Conservation (phyloP, 2,797 vertebrate species). For the Fistularia commersonii region DNA sequence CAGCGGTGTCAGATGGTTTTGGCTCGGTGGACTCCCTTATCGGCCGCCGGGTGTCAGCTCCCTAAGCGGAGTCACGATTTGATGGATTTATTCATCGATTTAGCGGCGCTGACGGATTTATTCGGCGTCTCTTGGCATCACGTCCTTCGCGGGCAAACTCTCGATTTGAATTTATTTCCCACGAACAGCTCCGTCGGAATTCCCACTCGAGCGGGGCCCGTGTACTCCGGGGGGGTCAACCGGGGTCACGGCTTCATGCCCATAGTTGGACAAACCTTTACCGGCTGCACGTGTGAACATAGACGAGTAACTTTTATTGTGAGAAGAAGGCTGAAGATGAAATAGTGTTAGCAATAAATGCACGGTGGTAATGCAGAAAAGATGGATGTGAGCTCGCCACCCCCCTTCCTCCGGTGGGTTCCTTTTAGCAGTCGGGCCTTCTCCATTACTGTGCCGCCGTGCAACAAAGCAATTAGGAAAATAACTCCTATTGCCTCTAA, state of each 20-base stretch:
- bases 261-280: too few species aligned
- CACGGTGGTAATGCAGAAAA: conserved; percentile 9
- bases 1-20: not conserved
- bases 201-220: too few species aligned
- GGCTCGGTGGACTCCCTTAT: not conserved
- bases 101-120: not conserved
- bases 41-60: not conserved
- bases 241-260: too few species aligned
- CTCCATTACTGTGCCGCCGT: not conserved
- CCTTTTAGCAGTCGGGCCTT: conserved; percentile 4
- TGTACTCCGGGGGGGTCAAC: too few species aligned
- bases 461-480: conserved; percentile 25
- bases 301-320: too few species aligned
- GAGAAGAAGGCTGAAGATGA: too few species aligned
- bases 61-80: not conserved
- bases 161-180: too few species aligned
- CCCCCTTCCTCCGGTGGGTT: not conserved
- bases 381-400: conserved; percentile 26
- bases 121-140: too few species aligned
- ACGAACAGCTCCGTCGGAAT: too few species aligned
- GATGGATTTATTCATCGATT: conserved; percentile 3
- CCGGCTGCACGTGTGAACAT: too few species aligned
- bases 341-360: conserved; percentile 23
- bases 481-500: conserved; percentile 3
- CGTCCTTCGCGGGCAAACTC: too few species aligned